These are phyloP conservation scores for Lasioglossum oenotherae DNA, from an alignment of 2,888 invertebrate species.

Conservation along the genomic window DNA sequence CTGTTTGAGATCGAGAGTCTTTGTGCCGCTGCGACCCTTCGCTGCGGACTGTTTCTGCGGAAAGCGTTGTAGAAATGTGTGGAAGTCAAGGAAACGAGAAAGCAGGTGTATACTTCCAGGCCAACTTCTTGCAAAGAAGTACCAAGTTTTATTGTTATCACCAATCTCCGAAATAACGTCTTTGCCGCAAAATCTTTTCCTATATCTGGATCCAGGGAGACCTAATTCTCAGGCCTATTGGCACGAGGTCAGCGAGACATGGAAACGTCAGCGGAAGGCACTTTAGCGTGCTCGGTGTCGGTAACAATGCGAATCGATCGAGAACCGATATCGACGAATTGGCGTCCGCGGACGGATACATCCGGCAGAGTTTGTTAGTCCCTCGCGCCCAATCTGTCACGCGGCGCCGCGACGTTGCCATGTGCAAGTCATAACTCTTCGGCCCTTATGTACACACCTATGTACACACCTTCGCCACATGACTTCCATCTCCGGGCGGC, in stretches of 20 bases:
- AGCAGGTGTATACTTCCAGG: too few species aligned
- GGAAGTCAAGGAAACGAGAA: background rate
- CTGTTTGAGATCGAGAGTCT: background rate
- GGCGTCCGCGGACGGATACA: constrained; percentile 67
- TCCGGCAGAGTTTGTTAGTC: constrained; percentile 73
- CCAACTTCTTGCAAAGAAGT: too few species aligned
- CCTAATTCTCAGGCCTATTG: background rate
- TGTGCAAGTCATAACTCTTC: constrained; percentile 59
- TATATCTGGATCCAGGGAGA: background rate
- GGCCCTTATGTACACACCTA: constrained; percentile 49
- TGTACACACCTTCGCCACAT: constrained; percentile 55
- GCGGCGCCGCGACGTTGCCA: constrained; percentile 66
- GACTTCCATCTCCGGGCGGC: constrained; percentile 33
- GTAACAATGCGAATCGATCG: constrained; percentile 64
- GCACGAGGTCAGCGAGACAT: background rate
- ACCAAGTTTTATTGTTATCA: too few species aligned
- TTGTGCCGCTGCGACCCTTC: background rate
- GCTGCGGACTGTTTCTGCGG: background rate
- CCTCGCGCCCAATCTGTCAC: constrained; percentile 76
- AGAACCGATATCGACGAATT: constrained; percentile 75
- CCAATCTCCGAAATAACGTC: too few species aligned
- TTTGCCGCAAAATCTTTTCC: background rate
- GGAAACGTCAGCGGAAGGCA: constrained; percentile 32
- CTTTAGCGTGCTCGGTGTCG: background rate
- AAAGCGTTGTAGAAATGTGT: too few species aligned